Percentiles rank a stretch among this genome's conserved stretches.
Conservation (phyloP, 2,113 vertebrate species). For the Bagarius yarrelli region DNA sequence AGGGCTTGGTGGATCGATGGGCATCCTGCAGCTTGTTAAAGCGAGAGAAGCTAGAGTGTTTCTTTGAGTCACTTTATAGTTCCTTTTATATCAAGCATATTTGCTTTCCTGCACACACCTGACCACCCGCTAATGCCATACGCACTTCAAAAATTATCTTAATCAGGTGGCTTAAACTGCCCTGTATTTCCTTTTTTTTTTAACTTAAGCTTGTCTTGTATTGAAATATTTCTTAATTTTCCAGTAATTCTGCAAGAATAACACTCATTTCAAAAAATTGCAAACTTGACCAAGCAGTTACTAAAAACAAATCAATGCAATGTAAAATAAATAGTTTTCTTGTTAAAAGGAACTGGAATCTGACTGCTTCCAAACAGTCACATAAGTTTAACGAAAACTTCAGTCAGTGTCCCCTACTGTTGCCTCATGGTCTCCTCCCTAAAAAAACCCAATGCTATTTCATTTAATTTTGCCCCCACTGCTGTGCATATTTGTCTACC, state of each 20-base stretch:
- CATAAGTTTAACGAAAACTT: background rate
- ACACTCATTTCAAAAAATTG: background rate
- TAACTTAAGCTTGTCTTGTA: background rate
- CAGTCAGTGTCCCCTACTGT: too few species aligned
- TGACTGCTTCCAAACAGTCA: background rate
- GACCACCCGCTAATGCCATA: background rate
- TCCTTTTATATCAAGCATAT: slow-evolving; percentile 17
- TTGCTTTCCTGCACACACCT: background rate
- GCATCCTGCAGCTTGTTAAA: slow-evolving; percentile 39
- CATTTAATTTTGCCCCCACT: background rate
- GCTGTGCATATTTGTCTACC: background rate
- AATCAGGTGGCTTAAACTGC: background rate
- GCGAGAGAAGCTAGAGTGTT: slow-evolving; percentile 37
- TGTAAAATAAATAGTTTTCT: background rate
- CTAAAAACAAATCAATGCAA: background rate
- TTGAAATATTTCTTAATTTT: background rate
- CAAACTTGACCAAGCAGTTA: background rate
- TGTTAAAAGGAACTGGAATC: background rate
- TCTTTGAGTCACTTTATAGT: slow-evolving; percentile 16
- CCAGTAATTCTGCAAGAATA: too few species aligned
- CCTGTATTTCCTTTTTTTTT: background rate
- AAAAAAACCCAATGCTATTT: background rate
- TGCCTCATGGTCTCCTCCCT: too few species aligned
- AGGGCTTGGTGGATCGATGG: slow-evolving; percentile 38
- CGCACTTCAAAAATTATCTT: background rate